phyloP scores from a whole-genome alignment of 2,888 invertebrate species.

The Trachelus tabidus region DNA sequence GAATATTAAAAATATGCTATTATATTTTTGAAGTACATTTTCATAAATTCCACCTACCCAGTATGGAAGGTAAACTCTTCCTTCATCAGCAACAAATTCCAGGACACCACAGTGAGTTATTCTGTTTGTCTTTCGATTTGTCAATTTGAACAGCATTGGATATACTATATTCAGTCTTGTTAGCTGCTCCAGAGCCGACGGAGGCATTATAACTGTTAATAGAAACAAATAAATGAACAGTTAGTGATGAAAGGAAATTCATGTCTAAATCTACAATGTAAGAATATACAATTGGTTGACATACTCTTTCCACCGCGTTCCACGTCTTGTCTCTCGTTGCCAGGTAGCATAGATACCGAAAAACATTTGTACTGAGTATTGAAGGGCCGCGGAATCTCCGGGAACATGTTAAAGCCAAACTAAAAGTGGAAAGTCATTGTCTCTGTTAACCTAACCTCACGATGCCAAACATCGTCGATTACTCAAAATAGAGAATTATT shows the following conservation, averaged over 20 bases:
- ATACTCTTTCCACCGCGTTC: slow-evolving; percentile 97
- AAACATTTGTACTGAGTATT: slow-evolving; percentile 89
- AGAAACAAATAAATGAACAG: slow-evolving; percentile 12
- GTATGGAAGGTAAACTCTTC: slow-evolving; percentile 96
- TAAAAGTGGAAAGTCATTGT: slow-evolving; percentile 71
- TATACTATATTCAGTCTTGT: slow-evolving; percentile 95
- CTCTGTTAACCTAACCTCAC: background rate
- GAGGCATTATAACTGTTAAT: slow-evolving; percentile 94
- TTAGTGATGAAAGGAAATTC: background rate
- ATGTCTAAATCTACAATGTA: background rate
- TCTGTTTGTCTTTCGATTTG: slow-evolving; percentile 85
- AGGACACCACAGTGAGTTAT: slow-evolving; percentile 95
- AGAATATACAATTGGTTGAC: slow-evolving; percentile 38
- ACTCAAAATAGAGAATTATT: background rate
- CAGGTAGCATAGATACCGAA: slow-evolving; percentile 95
- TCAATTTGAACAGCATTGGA: slow-evolving; percentile 98
- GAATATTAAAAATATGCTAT: slow-evolving; percentile 22
- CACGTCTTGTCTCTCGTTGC: slow-evolving; percentile 92
- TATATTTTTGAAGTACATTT: background rate
- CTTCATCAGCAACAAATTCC: slow-evolving; percentile 99
- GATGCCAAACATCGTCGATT: background rate
- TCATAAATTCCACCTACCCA: slow-evolving; percentile 75
- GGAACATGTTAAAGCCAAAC: slow-evolving; percentile 91
- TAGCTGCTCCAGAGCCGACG: slow-evolving; percentile 92
- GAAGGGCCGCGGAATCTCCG: slow-evolving; percentile 84